Evolutionary conservation across 2,797 vertebrate genomes (phyloP).

Genomic region (Scolopax bukidnonensis): DNA sequence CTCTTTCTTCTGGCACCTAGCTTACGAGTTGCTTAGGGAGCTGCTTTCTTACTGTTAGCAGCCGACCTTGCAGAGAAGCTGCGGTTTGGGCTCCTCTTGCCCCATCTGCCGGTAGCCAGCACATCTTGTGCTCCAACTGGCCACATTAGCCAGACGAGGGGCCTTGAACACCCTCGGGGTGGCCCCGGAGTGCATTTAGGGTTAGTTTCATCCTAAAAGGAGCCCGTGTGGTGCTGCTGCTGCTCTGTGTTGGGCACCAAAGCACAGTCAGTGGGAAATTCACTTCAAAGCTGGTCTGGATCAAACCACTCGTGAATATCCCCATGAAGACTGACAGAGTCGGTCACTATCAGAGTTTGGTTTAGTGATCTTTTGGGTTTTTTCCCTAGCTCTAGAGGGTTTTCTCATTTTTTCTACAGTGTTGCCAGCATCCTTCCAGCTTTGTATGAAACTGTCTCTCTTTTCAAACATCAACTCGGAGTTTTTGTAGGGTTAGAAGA

Average conservation of each 20-base stretch:
- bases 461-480: neutral
- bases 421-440: neutral
- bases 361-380: neutral
- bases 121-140: neutral
- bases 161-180: fast-evolving
- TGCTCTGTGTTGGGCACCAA: neutral
- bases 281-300: neutral
- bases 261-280: neutral
- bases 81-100: neutral
- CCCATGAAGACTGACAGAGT: neutral
- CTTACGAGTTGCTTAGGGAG: neutral
- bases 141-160: neutral
- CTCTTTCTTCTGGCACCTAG: neutral
- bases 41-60: neutral
- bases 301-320: neutral
- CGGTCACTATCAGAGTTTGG: neutral
- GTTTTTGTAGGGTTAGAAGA: neutral
- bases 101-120: slow-evolving; percentile 53
- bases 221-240: neutral
- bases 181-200: neutral
- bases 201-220: neutral
- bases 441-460: neutral
- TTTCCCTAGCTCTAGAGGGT: neutral
- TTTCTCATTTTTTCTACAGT: neutral
- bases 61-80: slow-evolving; percentile 8